Percentiles rank a stretch among this genome's conserved stretches.
These are phyloP conservation scores for Caenorhabditis sp. DNA, from an alignment of 2,888 invertebrate species.

Conservation along the genomic window DNA sequence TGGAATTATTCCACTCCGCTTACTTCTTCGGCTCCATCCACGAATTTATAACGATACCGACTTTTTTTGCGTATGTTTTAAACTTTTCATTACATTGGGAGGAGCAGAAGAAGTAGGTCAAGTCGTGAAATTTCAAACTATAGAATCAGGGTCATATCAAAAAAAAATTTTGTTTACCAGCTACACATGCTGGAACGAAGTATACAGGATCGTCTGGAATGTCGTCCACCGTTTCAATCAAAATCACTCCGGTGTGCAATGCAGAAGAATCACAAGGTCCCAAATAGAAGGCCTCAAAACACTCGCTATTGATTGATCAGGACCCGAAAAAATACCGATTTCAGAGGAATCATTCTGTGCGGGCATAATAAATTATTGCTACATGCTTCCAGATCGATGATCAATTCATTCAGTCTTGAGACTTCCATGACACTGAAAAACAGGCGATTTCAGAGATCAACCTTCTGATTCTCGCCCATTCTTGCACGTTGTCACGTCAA, in stretches of 20 bases:
- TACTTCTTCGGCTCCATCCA: no score
- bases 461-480: neutral
- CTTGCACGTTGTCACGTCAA: neutral
- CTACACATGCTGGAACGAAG: neutral
- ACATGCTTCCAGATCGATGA: neutral
- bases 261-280: neutral
- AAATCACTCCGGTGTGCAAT: neutral
- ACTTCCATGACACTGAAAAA: neutral
- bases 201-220: neutral
- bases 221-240: neutral
- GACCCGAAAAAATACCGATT: neutral
- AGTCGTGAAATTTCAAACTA: neutral
- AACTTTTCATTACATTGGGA: no score
- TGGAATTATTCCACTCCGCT: no score
- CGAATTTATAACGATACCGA: no score
- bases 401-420: neutral
- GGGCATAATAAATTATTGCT: neutral
- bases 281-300: neutral
- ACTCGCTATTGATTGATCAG: neutral
- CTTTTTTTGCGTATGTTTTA: no score
- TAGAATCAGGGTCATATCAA: neutral
- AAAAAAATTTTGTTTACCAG: conserved; percentile 1
- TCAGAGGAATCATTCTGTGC: neutral
- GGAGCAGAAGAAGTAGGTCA: no score
- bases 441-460: neutral